Conservation (phyloP, 2,113 vertebrate genomes). For the Zootoca vivipara region DNA sequence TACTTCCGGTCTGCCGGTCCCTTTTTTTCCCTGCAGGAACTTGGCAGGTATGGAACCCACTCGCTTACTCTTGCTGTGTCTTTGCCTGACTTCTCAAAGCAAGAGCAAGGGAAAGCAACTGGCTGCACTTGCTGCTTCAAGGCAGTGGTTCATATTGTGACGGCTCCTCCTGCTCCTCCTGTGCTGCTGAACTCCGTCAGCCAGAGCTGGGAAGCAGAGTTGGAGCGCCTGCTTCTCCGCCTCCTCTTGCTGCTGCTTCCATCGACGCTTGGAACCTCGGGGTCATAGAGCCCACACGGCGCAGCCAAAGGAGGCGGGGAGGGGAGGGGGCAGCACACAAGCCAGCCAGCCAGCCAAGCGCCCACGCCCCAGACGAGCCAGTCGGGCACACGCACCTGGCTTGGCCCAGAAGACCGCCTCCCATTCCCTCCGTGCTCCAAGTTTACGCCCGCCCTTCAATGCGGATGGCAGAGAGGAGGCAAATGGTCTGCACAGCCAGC, state of each 20-base stretch:
- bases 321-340: neutral
- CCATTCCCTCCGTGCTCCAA: neutral
- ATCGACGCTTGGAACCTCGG: slow-evolving; percentile 19
- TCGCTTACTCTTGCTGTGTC: no score
- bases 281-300: slow-evolving; percentile 34
- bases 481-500: no score
- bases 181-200: neutral
- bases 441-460: no score
- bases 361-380: neutral
- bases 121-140: no score
- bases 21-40: no score
- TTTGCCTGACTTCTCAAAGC: no score
- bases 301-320: neutral
- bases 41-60: no score
- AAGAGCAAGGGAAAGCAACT: no score
- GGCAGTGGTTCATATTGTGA: no score
- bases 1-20: no score
- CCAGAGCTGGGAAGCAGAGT: slow-evolving; percentile 1
- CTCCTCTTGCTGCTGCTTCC: slow-evolving; percentile 43
- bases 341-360: neutral
- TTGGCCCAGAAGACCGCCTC: neutral
- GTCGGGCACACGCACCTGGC: neutral
- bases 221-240: neutral
- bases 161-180: slow-evolving; percentile 20
- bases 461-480: no score